phyloP scores from a whole-genome alignment of 2,113 vertebrate species.

The Sturnira hondurensis region DNA sequence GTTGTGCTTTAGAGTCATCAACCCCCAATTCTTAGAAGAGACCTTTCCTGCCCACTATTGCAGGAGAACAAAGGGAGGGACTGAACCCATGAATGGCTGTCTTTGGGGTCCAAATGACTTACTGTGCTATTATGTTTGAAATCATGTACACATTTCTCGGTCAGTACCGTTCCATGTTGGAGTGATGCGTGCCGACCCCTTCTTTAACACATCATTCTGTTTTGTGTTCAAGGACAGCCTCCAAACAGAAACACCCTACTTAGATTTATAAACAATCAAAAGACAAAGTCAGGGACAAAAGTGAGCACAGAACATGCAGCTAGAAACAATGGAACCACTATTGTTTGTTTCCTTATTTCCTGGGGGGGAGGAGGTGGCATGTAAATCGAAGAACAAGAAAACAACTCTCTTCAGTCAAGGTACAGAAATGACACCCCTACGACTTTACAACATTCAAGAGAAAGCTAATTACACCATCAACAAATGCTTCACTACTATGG shows the following conservation, averaged over 20 bases:
- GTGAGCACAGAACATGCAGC: background rate
- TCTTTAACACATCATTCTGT: background rate
- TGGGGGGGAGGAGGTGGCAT: background rate
- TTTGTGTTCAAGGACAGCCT: background rate
- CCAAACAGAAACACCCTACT: background rate
- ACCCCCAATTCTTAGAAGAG: background rate
- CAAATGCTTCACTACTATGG: background rate
- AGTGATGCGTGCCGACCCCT: background rate
- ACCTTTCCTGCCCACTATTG: background rate
- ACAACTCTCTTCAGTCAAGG: background rate
- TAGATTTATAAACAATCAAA: background rate
- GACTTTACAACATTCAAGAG: background rate
- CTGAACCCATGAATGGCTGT: background rate
- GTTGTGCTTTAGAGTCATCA: background rate
- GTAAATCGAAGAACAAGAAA: constrained; percentile 8
- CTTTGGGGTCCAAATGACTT: background rate
- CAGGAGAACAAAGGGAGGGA: background rate
- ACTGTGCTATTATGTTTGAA: background rate
- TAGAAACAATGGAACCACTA: background rate
- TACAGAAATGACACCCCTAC: background rate
- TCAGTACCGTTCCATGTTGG: background rate
- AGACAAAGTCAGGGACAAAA: background rate
- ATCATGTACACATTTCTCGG: background rate
- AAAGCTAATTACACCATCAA: background rate
- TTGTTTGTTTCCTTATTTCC: background rate